Conservation (phyloP, 2,113 vertebrate species). For the Petrocephalus microphthalmus region DNA sequence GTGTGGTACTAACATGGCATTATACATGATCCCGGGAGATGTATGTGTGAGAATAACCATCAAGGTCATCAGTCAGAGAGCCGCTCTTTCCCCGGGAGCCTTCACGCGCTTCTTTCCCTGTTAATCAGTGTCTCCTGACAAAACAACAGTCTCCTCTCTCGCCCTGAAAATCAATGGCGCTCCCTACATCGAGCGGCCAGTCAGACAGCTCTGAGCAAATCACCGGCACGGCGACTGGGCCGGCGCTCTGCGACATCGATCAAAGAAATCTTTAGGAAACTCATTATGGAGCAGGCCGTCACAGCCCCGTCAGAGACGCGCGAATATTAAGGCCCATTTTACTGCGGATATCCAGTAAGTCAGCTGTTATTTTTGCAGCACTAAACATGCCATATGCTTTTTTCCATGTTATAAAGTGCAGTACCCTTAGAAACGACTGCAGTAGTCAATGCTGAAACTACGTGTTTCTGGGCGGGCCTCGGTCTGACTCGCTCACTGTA, state of each 20-base stretch:
- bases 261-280: conserved; percentile 62
- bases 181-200: conserved; percentile 47
- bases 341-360: neutral
- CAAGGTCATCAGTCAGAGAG: conserved; percentile 40
- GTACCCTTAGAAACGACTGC: neutral
- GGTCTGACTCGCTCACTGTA: neutral
- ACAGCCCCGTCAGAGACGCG: conserved; percentile 23
- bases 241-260: conserved; percentile 62
- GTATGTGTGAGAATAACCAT: conserved; percentile 42
- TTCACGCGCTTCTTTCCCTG: conserved; percentile 39
- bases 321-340: neutral
- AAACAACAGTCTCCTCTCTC: conserved; percentile 17
- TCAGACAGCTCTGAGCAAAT: conserved; percentile 54
- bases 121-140: conserved; percentile 53
- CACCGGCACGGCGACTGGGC: conserved; percentile 43
- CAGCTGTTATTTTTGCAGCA: neutral
- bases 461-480: neutral
- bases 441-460: neutral
- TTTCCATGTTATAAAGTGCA: neutral
- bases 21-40: conserved; percentile 22
- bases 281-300: conserved; percentile 62
- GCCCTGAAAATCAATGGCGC: conserved; percentile 51
- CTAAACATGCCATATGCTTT: neutral
- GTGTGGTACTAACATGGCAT: neutral
- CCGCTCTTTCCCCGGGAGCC: conserved; percentile 32